Base-by-base conservation (phyloP, 2,888 invertebrate genomes). In the Glaucopsyche alexis region DNA sequence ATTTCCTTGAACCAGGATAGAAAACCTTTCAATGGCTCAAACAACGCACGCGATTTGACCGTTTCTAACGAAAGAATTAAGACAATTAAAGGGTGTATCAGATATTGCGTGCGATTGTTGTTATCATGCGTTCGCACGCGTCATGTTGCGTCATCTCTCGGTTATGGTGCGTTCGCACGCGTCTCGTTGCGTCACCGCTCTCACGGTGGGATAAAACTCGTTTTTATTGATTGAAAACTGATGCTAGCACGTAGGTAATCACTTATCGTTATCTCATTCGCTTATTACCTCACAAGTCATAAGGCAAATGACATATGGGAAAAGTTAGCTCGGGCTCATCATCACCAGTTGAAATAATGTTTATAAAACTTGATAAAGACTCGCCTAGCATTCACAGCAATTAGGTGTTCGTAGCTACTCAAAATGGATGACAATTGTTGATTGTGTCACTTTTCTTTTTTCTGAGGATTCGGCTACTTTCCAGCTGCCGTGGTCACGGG, bases 81-180 rank as follows among this genome's bases (percentile, higher is more conserved):
- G 29, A 60, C 60, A 38, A 60, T 60, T 7, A 29, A 60, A 60
- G 29, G 60, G 60, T 60, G 60, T 60, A 38, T 60, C 60, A 60
- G 29, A 60, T 60, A 60, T 60, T 38, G 60, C 60, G 29, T 60
- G 60, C 60, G 60, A 19, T 60, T 60, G 29, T 60, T 67, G 71
- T 67, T 74, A 74, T 74, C 74, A 52, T 67, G 71, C 74, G 42
- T 73, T 70, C 66, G 50, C 64, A 65, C 71, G 50, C 71, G 71
- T 65, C 45, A 13, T 9, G 60, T 60, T 60, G 60, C 60, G 60
- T 60, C 60, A 60, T 13, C 8, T 9, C 47, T 9, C 47, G 42
- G 42, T 47, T 13, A 47, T 13, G 11, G 47, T 47, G 47, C 47
- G 47, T 72, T 66, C 69, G 47, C 52, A 67, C 60, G 55, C 73